phyloP scores from a whole-genome alignment of 2,113 vertebrate species.

The Catharus fuscescens region DNA sequence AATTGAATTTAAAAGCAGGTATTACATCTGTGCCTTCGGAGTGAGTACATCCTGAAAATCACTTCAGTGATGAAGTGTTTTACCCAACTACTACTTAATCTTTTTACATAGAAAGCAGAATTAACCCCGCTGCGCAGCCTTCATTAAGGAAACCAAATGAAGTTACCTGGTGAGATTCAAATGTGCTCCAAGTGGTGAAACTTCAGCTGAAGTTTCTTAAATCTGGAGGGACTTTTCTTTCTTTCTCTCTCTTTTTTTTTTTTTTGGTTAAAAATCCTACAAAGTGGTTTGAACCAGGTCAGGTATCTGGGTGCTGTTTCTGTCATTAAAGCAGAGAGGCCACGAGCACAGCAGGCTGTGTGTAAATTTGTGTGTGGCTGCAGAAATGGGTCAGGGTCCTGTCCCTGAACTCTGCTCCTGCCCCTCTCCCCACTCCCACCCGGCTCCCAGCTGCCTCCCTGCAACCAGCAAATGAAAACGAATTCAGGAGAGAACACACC shows the following conservation, averaged over 20 bases:
- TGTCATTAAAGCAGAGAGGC: not conserved
- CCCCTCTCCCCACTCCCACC: not conserved
- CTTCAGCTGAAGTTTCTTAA: constrained; percentile 49
- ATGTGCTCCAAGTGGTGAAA: constrained; percentile 26
- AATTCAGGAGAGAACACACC: not conserved
- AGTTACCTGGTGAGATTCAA: constrained; percentile 46
- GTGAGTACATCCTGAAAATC: constrained; percentile 31
- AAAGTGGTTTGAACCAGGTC: constrained; percentile 52
- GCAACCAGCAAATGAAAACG: too few species aligned
- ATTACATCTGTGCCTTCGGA: constrained; percentile 72
- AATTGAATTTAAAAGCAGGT: constrained; percentile 84
- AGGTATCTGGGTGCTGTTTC: constrained; percentile 10
- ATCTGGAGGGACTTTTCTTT: not conserved
- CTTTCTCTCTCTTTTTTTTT: not conserved
- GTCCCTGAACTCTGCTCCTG: not conserved
- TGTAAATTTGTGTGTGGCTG: fast-evolving
- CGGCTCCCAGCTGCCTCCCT: too few species aligned
- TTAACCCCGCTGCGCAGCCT: not conserved
- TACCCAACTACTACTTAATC: constrained; percentile 49
- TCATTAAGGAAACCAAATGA: constrained; percentile 64
- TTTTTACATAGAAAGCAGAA: constrained; percentile 20
- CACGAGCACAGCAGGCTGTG: not conserved
- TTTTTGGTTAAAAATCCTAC: not conserved
- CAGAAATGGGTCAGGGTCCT: not conserved
- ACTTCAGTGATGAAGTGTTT: constrained; percentile 45